Evolutionary conservation across 2,113 vertebrate genomes (phyloP).

Genomic region (Gnathonemus longibarbis): DNA sequence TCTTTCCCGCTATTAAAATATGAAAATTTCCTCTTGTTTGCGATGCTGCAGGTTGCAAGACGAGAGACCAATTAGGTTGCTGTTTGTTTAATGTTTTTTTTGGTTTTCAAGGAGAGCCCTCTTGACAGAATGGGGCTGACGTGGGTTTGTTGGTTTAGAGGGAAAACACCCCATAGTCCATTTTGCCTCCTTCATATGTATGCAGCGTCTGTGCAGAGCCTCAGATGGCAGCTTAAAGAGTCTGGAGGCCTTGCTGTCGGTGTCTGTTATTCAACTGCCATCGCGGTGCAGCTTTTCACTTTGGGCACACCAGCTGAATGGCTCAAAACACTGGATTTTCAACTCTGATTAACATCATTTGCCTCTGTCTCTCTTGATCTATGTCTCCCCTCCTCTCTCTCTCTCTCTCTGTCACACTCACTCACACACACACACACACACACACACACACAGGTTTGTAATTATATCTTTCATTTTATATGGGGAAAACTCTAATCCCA

Average conservation of each 20-base stretch:
- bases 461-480: too few species aligned
- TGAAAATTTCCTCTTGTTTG: neutral
- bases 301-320: neutral
- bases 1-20: neutral
- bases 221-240: neutral
- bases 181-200: neutral
- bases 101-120: neutral
- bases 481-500: too few species aligned
- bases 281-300: neutral
- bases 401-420: neutral
- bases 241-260: neutral
- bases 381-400: neutral
- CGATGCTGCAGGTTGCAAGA: neutral
- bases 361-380: neutral
- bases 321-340: slow-evolving; percentile 5
- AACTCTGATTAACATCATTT: slow-evolving; percentile 4
- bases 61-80: neutral
- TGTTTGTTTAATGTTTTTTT: neutral
- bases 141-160: neutral
- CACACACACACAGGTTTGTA: too few species aligned
- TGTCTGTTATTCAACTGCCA: neutral
- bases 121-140: neutral
- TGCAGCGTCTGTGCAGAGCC: neutral
- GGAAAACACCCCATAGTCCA: neutral
- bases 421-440: neutral